phyloP scores from a whole-genome alignment of 2,888 invertebrate genomes.

The Tanaodytes sp. region DNA sequence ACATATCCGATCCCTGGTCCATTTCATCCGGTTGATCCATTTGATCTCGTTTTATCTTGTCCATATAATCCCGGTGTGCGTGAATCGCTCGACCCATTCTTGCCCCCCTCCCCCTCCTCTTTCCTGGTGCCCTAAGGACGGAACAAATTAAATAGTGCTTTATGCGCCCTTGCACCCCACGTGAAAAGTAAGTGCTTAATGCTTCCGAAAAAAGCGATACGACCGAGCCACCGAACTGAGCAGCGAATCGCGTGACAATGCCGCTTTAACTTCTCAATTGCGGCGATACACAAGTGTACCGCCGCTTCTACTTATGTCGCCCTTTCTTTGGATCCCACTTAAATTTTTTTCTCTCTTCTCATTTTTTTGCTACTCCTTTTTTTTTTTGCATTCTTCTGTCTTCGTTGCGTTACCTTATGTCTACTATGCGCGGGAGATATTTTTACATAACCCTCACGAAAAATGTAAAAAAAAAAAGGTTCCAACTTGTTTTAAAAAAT shows the following conservation, averaged over 20 bases:
- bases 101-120: not conserved
- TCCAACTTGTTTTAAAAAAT: no score
- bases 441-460: no score
- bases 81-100: constrained; percentile 39
- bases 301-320: constrained; percentile 2
- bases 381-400: no score
- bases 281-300: constrained; percentile 18
- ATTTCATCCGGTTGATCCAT: constrained; percentile 31
- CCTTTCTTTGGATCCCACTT: constrained; percentile 12
- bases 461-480: no score
- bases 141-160: constrained; percentile 52
- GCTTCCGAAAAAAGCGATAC: constrained; percentile 43
- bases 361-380: no score
- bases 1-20: constrained; percentile 15
- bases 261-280: constrained; percentile 50
- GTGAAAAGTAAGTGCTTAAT: constrained; percentile 49
- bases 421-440: no score
- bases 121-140: constrained; percentile 32
- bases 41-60: constrained; percentile 50
- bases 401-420: no score
- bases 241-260: constrained; percentile 53
- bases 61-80: constrained; percentile 44
- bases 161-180: constrained; percentile 50
- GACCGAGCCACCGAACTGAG: constrained; percentile 28
- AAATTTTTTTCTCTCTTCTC: not conserved